Evolutionary conservation across 2,113 vertebrate species (phyloP).

Genomic region (Sebastes fasciatus): DNA sequence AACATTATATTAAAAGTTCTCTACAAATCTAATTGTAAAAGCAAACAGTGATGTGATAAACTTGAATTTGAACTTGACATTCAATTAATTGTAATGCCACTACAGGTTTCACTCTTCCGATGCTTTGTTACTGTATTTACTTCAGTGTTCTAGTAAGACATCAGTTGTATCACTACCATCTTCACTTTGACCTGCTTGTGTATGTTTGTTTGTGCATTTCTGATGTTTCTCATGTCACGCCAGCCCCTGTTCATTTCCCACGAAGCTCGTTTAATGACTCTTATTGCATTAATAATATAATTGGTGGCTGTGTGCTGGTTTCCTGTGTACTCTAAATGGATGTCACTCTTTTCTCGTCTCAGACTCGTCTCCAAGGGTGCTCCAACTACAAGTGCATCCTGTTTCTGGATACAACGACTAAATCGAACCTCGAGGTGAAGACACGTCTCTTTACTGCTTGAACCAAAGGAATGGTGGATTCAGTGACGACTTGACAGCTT

Average conservation of each 20-base stretch:
- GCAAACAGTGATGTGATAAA: too few species aligned
- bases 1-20: too few species aligned
- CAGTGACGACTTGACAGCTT: too few species aligned
- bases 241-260: neutral
- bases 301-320: neutral
- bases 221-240: neutral
- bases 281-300: neutral
- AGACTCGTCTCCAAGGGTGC: neutral
- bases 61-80: too few species aligned
- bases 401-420: neutral
- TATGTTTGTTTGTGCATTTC: neutral
- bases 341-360: neutral
- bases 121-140: neutral
- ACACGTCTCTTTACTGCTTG: neutral
- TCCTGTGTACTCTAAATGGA: neutral
- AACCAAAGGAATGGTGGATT: neutral
- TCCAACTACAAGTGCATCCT: neutral
- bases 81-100: neutral
- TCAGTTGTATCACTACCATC: too few species aligned
- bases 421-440: neutral
- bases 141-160: neutral
- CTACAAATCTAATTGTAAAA: too few species aligned
- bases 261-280: neutral
- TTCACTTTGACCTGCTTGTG: neutral
- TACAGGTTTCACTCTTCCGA: neutral